Evolutionary conservation across 2,797 vertebrate genomes (phyloP), one percentile per base, ranked within the genome.

Genomic region (Nannoperca australis): DNA sequence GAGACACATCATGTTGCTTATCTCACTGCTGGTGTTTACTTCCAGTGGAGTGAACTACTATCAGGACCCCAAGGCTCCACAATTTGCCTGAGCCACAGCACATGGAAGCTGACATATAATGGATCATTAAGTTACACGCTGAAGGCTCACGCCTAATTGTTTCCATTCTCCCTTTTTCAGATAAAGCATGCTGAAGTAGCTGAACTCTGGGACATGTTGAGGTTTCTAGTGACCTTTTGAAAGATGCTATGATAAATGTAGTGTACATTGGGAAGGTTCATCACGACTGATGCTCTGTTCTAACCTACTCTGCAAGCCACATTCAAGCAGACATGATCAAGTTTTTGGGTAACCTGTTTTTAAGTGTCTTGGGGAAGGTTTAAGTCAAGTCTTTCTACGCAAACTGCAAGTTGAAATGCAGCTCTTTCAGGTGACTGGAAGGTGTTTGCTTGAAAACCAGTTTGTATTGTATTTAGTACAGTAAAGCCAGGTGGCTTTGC

Each of bases 81-180:
- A 76, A 64, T 67, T 51, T 68, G 84, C 74, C 62, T 74, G 68
- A 70, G 59, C 17, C 62, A 36, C 32, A 60, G 45, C 47, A 76
- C 61, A 56, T 62, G 66, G 56, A 58, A 78, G 42, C 62, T 64
- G 44, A 83, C 56, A 76, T 80, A 53, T 82, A 77, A 81, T 44
- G 72, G 73, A 55, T 78, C 77, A 82, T 84, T 83, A 66, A 66
- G 49, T n/a, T 62, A 44, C 14, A 9, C 38, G 24, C 51, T 72
- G 59, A n/a, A 65, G 27, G 49, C 42, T 66, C 6, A 38, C 30
- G 40, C 30, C 27, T 12, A 18, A 83, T 79, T 80, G 65, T 82
- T 73, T 73, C 82, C 65, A 36, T 50, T 70, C 47, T 78, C 44
- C 22, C 15, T 18, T 56, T 82, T 68, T 70, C 45, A 64, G 49